Evolutionary conservation across 2,113 vertebrate species (phyloP), one percentile per base, ranked within the genome.

Genomic region (Trachemys scripta): DNA sequence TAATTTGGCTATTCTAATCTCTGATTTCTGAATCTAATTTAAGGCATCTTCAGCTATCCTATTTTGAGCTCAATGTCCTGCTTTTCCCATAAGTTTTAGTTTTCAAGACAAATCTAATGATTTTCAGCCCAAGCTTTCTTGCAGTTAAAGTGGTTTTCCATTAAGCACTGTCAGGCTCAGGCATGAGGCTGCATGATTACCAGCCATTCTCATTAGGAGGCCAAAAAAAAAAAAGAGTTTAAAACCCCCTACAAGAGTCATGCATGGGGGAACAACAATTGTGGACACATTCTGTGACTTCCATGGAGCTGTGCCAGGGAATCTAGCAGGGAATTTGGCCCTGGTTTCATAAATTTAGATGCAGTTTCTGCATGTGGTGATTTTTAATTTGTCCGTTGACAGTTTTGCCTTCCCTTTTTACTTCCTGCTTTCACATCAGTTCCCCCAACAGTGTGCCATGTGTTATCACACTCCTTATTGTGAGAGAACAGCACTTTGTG

Each of bases 1-100:
- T 93, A 85, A 94, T 97, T 97, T 88, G 85, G 84, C 94, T 98
- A 96, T 97, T 94, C 72, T 97, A 80, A 97, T 94, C 93, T 96
- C 90, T 97, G 95, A 27, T 91, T 96, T 83, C 27, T 94, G 84
- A 96, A 98, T 97, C 62, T 69, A 83, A 62, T 97, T 22, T 96
- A 97, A 96, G 84, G 95, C 59, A 94, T 96, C 62, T 97, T 92
- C 95, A 96, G 88, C 84, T 91, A 92, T 91, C 93, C 89, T 80
- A 59, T 96, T 96, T 97, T 92, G 95, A 96, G 25, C 80, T 95
- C 82, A 65, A 65, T 95, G 90, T 93, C 51, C 56, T 93, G 90
- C 75, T 96, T 94, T 90, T 92, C 35, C 80, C 75, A 90, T 92
- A 82, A 96, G 86, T 97, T 97, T 94, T 80, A 91, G 56, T 94